phyloP scores from a whole-genome alignment of 2,888 invertebrate species.

The Meta bourneti region DNA sequence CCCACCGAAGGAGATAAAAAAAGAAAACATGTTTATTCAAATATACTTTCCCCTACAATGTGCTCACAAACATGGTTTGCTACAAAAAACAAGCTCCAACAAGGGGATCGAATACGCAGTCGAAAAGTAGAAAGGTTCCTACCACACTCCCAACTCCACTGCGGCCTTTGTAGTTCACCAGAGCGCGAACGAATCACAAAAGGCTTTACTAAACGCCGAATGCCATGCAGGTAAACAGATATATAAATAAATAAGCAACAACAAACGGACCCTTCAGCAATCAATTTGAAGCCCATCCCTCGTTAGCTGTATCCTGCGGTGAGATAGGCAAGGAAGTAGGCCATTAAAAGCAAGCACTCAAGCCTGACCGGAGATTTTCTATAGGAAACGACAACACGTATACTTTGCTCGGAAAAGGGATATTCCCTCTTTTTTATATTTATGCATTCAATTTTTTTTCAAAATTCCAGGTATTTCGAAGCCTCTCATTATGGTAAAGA shows the following conservation, averaged over 20 bases:
- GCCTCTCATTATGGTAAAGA: slow-evolving; percentile 42
- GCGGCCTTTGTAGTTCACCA: not conserved
- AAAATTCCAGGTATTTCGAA: slow-evolving; percentile 3
- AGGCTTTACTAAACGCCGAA: not conserved
- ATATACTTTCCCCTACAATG: too few species aligned
- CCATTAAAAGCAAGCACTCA: slow-evolving; percentile 73
- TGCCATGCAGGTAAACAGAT: slow-evolving; percentile 29
- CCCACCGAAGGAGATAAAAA: too few species aligned
- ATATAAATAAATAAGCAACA: slow-evolving; percentile 19
- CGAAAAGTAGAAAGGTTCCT: too few species aligned
- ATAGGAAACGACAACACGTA: slow-evolving; percentile 16
- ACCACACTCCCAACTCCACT: too few species aligned
- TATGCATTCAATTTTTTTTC: not conserved
- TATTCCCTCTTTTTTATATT: not conserved
- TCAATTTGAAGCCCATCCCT: slow-evolving; percentile 45
- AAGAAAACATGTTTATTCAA: too few species aligned
- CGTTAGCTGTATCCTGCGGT: slow-evolving; percentile 60
- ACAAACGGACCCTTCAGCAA: slow-evolving; percentile 8
- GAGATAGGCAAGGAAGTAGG: slow-evolving; percentile 30
- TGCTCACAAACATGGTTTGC: too few species aligned
- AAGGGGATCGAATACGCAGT: too few species aligned
- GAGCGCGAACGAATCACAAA: not conserved
- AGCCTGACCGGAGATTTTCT: slow-evolving; percentile 35
- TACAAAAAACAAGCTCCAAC: too few species aligned
- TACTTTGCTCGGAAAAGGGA: slow-evolving; percentile 1